Base-by-base conservation (phyloP, 2,797 vertebrate species). In the Pelodytes ibericus region DNA sequence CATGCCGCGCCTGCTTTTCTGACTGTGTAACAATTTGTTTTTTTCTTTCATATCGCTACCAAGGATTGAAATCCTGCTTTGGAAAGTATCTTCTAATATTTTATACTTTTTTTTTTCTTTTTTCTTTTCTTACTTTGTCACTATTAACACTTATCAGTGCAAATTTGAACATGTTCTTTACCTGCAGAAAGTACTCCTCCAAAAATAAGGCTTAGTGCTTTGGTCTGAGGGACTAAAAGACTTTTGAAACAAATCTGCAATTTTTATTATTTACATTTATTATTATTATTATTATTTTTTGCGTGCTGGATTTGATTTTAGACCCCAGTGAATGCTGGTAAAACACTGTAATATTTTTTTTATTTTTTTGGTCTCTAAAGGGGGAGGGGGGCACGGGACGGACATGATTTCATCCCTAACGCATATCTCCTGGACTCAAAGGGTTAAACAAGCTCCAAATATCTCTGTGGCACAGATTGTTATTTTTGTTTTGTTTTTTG, bases 131-230 rank as follows among this genome's bases (percentile, higher is more conserved):
- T 71, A 71, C 67, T 56, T 62, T 62, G 33, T 71, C 76, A 69
- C 70, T 79, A 79, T 73, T 73, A 44, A 79, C 73, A 71, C 76
- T 79, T 73, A 71, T 61, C 63, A 4, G 70, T 79, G 76, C 76
- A 68, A 78, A 72, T 31, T 26, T 76, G 57, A 44, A 33, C 5
- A 74, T 30, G 13, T 72, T 53, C 53, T 65, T 16, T 36, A 57
- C 68, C 44, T 77, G 25, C 57, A 72, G 62, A 78, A 30, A 44
- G 49, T 71, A 27, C 20, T 41, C 33, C 22, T 56, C 24, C 33
- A 56, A 69, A 29, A 15, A 70, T 56, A 70, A 24, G 24, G 41
- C 25, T 60, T 59, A n/a, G 20, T 57, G 33, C 72, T 47, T 33
- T 36, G 33, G 66, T 67, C 41, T 60, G 33, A 36, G 20, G 26